Evolutionary conservation across 2,797 vertebrate genomes (phyloP).

Genomic region (Bradypodion ventrale): DNA sequence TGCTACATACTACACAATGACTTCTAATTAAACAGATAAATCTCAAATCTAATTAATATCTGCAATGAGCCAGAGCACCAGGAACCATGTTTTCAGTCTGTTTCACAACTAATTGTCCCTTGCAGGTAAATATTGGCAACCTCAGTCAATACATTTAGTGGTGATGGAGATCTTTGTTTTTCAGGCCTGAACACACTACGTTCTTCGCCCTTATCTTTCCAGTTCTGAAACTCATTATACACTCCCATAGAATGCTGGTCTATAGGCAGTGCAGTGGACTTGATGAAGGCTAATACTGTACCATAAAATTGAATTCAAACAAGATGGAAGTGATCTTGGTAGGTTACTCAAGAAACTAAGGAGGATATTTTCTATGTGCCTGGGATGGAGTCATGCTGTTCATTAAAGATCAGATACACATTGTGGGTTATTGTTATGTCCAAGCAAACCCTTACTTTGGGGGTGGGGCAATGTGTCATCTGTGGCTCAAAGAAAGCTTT

Average conservation of each 20-base stretch:
- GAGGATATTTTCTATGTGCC: background rate
- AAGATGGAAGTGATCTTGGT: background rate
- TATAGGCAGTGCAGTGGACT: too few species aligned
- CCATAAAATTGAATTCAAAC: background rate
- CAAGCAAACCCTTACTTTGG: too few species aligned
- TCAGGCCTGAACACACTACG: constrained; percentile 32
- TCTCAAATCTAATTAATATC: constrained; percentile 76
- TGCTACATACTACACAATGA: constrained; percentile 40
- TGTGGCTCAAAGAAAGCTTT: too few species aligned
- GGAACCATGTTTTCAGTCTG: constrained; percentile 66
- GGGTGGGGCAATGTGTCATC: too few species aligned
- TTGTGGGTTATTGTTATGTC: too few species aligned
- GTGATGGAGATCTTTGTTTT: constrained; percentile 58
- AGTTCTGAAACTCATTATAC: background rate
- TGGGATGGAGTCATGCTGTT: background rate
- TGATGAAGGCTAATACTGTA: background rate
- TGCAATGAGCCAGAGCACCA: constrained; percentile 72
- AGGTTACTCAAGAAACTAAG: background rate
- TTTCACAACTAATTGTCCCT: constrained; percentile 63
- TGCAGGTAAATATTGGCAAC: constrained; percentile 55
- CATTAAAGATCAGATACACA: background rate
- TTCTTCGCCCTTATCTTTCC: background rate
- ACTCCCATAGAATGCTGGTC: background rate
- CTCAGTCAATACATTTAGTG: constrained; percentile 68
- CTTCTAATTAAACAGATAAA: constrained; percentile 77